Base-by-base conservation (phyloP, 2,113 vertebrate genomes). In the Neodon shergylaensis region DNA sequence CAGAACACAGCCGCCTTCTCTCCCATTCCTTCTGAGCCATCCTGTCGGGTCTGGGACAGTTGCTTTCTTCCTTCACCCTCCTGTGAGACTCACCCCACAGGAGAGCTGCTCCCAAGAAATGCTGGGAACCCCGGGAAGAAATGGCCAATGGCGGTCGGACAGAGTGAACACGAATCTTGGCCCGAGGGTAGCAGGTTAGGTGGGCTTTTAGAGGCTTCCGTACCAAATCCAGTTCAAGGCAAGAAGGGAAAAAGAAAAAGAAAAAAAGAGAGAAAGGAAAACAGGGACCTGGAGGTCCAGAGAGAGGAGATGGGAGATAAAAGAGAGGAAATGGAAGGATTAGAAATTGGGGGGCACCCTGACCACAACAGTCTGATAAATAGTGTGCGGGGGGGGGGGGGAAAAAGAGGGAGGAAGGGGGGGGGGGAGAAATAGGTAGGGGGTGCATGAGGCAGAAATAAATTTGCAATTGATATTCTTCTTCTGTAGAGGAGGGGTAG, bases 401-500 rank as follows among this genome's bases (percentile, higher is more conserved):
- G n/a, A n/a, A n/a, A 90, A 81, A 21, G 42, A 28, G 76, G 0
- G 19, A 81, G 90, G 49, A 77, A 90, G 86, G 58, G 73, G 39
- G 24, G 79, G 49, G 73, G 14, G 31, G 44, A 31, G 68, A 14
- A 13, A 13, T 9, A 39, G 36, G 76, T 83, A 13, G 49, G 66
- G 14, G 73, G 66, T 24, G 94, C 44, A 77, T 81, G 95, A 94
- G 92, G 95, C 96, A 94, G 93, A 97, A 95, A 93, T 92, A 85
- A 90, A 95, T 96, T 97, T 97, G 94, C 96, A 96, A 96, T 96
- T 94, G 93, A 94, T 97, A 97, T 96, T 89, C 33, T 90, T 90
- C 94, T 91, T 77, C 95, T 52, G 76, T 47, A 47, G 88, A 89
- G 95, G 93, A 96, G 92, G 61, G 92, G 49, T 70, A 49, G 61